These are phyloP conservation scores for Thera obeliscata DNA, from an alignment of 2,888 invertebrate species.

Conservation along the genomic window DNA sequence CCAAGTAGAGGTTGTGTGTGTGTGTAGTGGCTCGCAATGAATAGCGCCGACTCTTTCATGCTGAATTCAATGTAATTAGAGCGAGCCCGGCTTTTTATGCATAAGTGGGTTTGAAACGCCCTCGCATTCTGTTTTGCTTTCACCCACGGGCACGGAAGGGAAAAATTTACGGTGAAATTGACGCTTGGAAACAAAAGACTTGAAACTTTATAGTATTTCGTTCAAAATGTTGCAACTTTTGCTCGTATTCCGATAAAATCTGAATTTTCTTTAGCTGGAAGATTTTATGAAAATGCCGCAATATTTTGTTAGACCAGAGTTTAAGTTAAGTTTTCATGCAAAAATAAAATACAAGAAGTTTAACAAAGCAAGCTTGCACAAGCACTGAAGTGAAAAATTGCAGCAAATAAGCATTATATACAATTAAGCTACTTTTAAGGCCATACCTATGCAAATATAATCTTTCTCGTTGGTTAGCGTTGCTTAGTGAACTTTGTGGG, in stretches of 20 bases:
- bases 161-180: constrained; percentile 46
- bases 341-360: neutral
- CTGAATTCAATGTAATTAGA: constrained; percentile 78
- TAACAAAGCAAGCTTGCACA: constrained; percentile 10
- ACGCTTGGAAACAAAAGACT: constrained; percentile 33
- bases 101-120: constrained; percentile 70
- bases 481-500: constrained; percentile 36
- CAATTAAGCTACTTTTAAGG: constrained; percentile 26
- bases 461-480: constrained; percentile 34
- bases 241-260: neutral
- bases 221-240: neutral
- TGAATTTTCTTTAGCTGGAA: neutral
- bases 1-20: constrained; percentile 51
- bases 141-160: constrained; percentile 34
- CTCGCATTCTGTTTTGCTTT: constrained; percentile 59
- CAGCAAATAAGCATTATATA: constrained; percentile 18
- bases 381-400: constrained; percentile 17
- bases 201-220: neutral
- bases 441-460: constrained; percentile 38
- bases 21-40: constrained; percentile 63
- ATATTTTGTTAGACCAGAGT: neutral
- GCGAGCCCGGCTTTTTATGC: constrained; percentile 68
- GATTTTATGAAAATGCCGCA: neutral
- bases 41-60: constrained; percentile 68
- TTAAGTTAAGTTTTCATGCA: constrained; percentile 1